Base-by-base conservation (phyloP, 2,113 vertebrate genomes). In the Oostethus manadensis region DNA sequence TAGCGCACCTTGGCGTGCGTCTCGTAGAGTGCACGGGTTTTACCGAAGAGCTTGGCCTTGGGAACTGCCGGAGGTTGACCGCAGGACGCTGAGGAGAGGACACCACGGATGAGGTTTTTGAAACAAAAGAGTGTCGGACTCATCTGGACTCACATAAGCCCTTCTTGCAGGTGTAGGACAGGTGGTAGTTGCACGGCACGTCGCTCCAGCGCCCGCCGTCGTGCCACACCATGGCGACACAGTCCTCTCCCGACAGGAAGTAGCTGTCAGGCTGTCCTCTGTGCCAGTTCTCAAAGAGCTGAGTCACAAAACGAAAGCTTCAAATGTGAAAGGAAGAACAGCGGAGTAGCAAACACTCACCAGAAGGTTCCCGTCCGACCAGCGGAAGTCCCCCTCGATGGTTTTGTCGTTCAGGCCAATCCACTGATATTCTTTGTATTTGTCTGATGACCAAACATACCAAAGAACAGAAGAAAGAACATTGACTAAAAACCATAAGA, bases 121-220 rank as follows among this genome's bases (percentile, higher is more conserved):
- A 33, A 33, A 33, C 1, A 6, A 14, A 14, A 42, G 38, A 38
- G 9, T 11, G 2, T 38, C 10, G 8, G 46, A 48, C 18, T 6
- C 13, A 14, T 5, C 13, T 1, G 22, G 44, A 86, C 94, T 95
- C 83, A 98, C 96, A 91, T 66, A 90, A 79, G 14, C 93, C 93
- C 88, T 94, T 97, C 78, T 97, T 98, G 91, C 96, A 99, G 82
- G 94, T 96, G 85, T 95, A 99, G 49, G 95, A 90, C 13, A 99
- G 92, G 83, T 97, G 95, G 79, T 99, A 99, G 88, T 98, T 98
- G 74, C 96, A 98, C 6, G 96, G 96, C 1, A 97, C 93, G 0
- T 99, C 96, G 0, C 94, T 99, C 96, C 96, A 99, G 29, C 81
- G 92, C 0, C 96, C 96, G 7, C 84, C 86, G 0, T 99, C 91